Evolutionary conservation across 2,888 invertebrate genomes (phyloP).

Genomic region (Ephialtes manifestator): DNA sequence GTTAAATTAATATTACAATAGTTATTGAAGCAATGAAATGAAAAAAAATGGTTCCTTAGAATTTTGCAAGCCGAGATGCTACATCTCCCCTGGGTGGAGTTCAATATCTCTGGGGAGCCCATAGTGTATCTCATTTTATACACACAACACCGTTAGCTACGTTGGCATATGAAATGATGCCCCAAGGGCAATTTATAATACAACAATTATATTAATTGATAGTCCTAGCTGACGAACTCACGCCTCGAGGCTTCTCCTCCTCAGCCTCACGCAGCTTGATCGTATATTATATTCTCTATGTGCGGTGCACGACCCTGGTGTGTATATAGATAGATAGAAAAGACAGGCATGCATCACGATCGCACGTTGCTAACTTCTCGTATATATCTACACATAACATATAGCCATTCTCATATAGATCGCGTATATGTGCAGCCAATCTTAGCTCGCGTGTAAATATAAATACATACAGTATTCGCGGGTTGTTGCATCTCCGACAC

Average conservation of each 20-base stretch:
- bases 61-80: neutral
- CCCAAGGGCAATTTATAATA: conserved; percentile 69
- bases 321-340: conserved; percentile 36
- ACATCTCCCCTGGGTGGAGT: conserved; percentile 5
- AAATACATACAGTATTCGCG: conserved; percentile 64
- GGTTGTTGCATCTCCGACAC: conserved; percentile 72
- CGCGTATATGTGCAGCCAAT: conserved; percentile 53
- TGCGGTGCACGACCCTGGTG: conserved; percentile 5
- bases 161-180: conserved; percentile 66
- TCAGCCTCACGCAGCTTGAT: conserved; percentile 8
- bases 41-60: no score
- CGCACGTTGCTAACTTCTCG: conserved; percentile 54
- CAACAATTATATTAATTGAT: conserved; percentile 74
- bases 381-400: conserved; percentile 17
- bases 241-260: conserved; percentile 58
- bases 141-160: conserved; percentile 69
- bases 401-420: conserved; percentile 46
- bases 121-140: conserved; percentile 61
- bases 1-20: no score
- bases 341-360: conserved; percentile 66
- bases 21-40: no score
- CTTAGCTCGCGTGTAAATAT: conserved; percentile 34
- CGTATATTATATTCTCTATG: conserved; percentile 27
- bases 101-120: conserved; percentile 35
- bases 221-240: conserved; percentile 69